A percentile compares a stretch with the other conserved stretches of the same genome.
Conservation (phyloP, 2,888 invertebrate genomes). For the Chymomyza fuscimana region DNA sequence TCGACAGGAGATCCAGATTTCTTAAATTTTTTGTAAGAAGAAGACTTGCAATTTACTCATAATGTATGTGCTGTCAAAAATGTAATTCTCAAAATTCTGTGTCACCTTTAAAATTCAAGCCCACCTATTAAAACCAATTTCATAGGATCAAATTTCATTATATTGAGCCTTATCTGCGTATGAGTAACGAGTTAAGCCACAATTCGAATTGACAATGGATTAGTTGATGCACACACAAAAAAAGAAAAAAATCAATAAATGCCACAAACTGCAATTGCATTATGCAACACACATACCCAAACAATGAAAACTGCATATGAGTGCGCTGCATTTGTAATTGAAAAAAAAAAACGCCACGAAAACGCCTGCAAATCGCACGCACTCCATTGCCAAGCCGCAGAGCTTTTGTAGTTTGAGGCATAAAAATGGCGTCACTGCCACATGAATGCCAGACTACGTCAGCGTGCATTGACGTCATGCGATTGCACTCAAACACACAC, state of each 20-base stretch:
- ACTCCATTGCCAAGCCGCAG: background rate
- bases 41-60: no score
- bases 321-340: background rate
- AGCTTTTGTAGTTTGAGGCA: conserved; percentile 22
- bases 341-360: background rate
- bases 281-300: background rate
- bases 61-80: background rate
- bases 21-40: no score
- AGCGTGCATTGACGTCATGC: conserved; percentile 49
- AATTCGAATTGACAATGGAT: background rate
- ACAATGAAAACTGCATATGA: background rate
- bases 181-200: background rate
- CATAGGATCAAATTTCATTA: background rate
- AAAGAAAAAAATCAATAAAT: background rate
- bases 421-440: conserved; percentile 51
- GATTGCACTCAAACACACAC: conserved; percentile 12
- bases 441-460: conserved; percentile 1
- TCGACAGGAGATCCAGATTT: no score
- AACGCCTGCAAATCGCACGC: conserved; percentile 3
- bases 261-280: background rate
- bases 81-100: background rate
- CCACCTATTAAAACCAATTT: background rate
- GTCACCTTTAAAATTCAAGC: background rate
- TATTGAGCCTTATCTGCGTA: background rate
- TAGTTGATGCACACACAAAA: background rate